Percentiles rank a stretch among this genome's conserved stretches.
phyloP scores from a whole-genome alignment of 1,140 invertebrate genomes.

The Bathynomus jamesi region DNA sequence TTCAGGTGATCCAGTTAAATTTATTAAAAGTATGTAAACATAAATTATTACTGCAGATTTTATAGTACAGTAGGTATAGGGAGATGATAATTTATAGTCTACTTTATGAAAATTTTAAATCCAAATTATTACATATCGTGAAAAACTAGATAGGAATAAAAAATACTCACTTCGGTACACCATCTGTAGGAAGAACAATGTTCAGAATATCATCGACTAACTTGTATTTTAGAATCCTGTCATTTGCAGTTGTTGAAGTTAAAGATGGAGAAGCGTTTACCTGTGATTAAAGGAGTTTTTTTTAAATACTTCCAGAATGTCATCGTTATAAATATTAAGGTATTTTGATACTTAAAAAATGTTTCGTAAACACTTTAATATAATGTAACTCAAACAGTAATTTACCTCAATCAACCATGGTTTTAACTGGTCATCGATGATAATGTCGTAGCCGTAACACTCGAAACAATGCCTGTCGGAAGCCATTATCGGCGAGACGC shows the following conservation, averaged over 20 bases:
- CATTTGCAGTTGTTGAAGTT: conserved; percentile 89
- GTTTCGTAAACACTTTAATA: not conserved
- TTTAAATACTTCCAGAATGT: no score
- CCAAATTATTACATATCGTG: no score
- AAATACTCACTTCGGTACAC: conserved; percentile 70
- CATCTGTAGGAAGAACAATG: conserved; percentile 79
- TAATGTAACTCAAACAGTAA: no score
- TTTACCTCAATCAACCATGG: conserved; percentile 75
- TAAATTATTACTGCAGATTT: no score
- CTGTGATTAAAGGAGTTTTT: no score
- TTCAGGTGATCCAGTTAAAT: no score
- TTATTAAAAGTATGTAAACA: no score
- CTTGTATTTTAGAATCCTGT: conserved; percentile 91
- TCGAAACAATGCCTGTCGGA: conserved; percentile 74
- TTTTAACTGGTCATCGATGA: conserved; percentile 73
- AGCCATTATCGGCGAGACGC: conserved; percentile 65
- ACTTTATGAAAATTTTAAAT: no score
- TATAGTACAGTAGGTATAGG: no score
- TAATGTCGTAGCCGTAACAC: conserved; percentile 76
- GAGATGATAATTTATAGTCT: no score
- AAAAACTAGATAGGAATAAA: no score
- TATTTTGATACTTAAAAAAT: not conserved
- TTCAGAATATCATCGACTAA: conserved; percentile 90
- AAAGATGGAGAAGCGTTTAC: conserved; percentile 92
- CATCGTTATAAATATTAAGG: no score